Base-by-base conservation (phyloP, 1,140 invertebrate genomes). In the Atta colombica region DNA sequence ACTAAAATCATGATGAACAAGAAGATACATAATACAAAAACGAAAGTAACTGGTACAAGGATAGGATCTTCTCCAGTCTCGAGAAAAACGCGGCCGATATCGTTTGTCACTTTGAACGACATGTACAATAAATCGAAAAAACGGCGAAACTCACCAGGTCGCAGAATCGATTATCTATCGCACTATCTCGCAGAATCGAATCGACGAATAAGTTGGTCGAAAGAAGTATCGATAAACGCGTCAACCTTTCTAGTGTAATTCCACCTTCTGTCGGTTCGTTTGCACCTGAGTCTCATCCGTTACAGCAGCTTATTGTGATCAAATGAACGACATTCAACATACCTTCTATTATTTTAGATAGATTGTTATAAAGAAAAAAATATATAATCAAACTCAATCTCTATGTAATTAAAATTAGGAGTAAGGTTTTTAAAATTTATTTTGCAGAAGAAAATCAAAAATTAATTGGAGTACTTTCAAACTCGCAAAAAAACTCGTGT, bases 61-160 rank as follows among this genome's bases (percentile, higher is more conserved):
- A 60, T 35, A 60, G 10, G 66, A 86, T 86, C 84, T 60, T 61
- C 63, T 68, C 28, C 10, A n/a, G 21, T 39, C 77, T 53, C 49
- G 31, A 74, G 85, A 85, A 72, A 86, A 63, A n/a, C 18, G 66
- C 63, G 77, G 28, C 35, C 84, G 84, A 77, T 89, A 82, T 86
- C 88, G 87, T 89, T 89, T 89, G 87, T 89, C 88, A 88, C 21
- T 78, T 66, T 51, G 58, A 28, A 86, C 74, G 84, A 65, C 60
- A 66, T 60, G 51, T 71, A 82, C 87, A 82, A 88, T 89, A 81
- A 86, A 89, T 88, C 77, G 87, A 77, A 74, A 45, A 88, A 88
- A 87, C 77, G 31, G 60, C 49, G 77, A 82, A 82, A 60, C 58
- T 63, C 68, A 88, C 65, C 58, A 55, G 86, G 45, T 86, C 51